Evolutionary conservation across 1,140 invertebrate species (phyloP), one percentile per base, ranked within the genome.

Genomic region (Magallana gigas): DNA sequence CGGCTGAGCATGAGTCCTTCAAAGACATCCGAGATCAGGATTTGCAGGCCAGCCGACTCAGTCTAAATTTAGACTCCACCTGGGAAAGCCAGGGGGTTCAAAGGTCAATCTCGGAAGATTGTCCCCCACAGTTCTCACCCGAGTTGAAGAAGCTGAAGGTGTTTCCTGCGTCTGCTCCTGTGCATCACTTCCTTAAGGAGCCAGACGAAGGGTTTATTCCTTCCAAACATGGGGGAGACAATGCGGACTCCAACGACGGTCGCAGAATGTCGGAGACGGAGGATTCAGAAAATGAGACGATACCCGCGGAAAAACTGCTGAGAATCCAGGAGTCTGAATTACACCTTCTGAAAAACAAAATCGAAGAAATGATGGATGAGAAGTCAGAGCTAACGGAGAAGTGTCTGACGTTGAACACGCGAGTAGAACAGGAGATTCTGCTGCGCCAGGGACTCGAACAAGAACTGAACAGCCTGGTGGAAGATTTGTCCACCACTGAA

Each of bases 301-400:
- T 58, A 76, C 62, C 90, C 12, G 84, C 89, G 85, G 81, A 91
- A 76, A 87, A 86, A 29, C 62, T 91, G n/a, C 56, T 89, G 57
- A 80, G 64, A n/a, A 56, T 57, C 14, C 56, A 83, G 18, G 81
- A 83, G 23, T 48, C 18, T 80, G 71, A 80, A 23, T 12, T 80
- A 4, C 18, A 12, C 18, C 57, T 83, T 12, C 23, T 87, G 36
- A 58, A 87, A 87, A 62, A 68, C 1, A 87, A 87, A 81, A 62
- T 89, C 14, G 59, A 85, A 82, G 59, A 57, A 57, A 23, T 83
- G 14, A 87, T 71, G 57, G 84, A 90, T 56, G 83, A 92, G 58
- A 90, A 90, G 48, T 84, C 88, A 29, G 84, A 90, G 11, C 48
- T 92, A 12, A 85, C 89, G 57, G 71, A 87, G n/a, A 88, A 88